Evolutionary conservation across 2,113 vertebrate species (phyloP).

Genomic region (Cygnus atratus): DNA sequence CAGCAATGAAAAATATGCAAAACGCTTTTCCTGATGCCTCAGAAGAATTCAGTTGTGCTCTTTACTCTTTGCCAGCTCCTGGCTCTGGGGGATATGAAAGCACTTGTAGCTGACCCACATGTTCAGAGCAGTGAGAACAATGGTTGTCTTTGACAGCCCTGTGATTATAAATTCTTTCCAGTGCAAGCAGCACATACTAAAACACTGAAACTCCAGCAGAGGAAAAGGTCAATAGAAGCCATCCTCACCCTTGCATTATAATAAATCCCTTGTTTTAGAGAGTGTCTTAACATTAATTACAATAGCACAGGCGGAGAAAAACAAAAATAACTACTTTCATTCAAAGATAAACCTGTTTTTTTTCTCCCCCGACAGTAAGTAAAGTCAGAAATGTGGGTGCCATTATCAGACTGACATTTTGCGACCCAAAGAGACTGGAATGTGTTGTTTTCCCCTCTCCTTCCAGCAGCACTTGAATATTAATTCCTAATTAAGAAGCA

Average conservation of each 20-base stretch:
- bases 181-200: slow-evolving; percentile 82
- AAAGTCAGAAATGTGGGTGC: slow-evolving; percentile 39
- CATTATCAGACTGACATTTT: slow-evolving; percentile 42
- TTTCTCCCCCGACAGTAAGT: slow-evolving; percentile 16
- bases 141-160: slow-evolving; percentile 83
- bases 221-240: slow-evolving; percentile 82
- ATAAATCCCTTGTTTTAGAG: slow-evolving; percentile 77
- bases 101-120: slow-evolving; percentile 84
- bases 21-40: slow-evolving; percentile 79
- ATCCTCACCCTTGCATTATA: slow-evolving; percentile 75
- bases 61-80: slow-evolving; percentile 75
- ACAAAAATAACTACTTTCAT: slow-evolving; percentile 73
- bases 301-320: slow-evolving; percentile 58
- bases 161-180: slow-evolving; percentile 87
- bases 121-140: slow-evolving; percentile 81
- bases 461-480: slow-evolving; percentile 40
- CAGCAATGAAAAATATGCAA: slow-evolving; percentile 82
- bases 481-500: slow-evolving; percentile 52
- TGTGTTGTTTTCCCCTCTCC: not conserved
- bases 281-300: slow-evolving; percentile 73
- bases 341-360: slow-evolving; percentile 69
- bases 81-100: slow-evolving; percentile 79
- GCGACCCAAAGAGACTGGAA: slow-evolving; percentile 25
- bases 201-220: slow-evolving; percentile 80
- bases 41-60: slow-evolving; percentile 81